A percentile compares a stretch with the other conserved stretches of the same genome.
phyloP scores from a whole-genome alignment of 2,797 vertebrate genomes.

The Cichlasoma orientale region DNA sequence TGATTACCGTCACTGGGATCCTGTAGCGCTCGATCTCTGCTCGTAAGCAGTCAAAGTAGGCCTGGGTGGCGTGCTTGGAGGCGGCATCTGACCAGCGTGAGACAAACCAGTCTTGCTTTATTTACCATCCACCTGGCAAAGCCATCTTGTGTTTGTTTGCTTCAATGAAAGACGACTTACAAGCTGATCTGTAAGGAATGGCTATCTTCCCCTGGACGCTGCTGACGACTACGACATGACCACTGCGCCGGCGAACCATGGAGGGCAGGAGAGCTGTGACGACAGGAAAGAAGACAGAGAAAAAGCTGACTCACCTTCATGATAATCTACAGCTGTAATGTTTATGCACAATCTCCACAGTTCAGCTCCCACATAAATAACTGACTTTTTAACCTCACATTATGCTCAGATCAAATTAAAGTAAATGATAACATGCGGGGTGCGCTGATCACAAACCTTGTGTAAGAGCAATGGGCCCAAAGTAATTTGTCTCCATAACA shows the following conservation, averaged over 20 bases:
- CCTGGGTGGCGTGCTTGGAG: conserved; percentile 95
- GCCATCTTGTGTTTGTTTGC: not conserved
- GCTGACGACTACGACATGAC: conserved; percentile 92
- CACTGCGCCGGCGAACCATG: conserved; percentile 87
- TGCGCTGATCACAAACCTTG: conserved; percentile 85
- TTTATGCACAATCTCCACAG: too few relatives aligned
- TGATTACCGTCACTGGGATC: conserved; percentile 89
- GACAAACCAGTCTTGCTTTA: conserved; percentile 3
- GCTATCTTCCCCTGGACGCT: conserved; percentile 95
- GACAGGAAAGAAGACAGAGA: not conserved
- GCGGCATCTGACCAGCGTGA: conserved; percentile 85
- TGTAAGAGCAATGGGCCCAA: conserved; percentile 95
- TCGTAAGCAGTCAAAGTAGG: conserved; percentile 94
- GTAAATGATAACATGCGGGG: not conserved
- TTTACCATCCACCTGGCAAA: not conserved
- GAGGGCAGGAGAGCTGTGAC: conserved; percentile 89
- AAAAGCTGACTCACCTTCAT: not conserved
- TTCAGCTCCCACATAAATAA: not conserved
- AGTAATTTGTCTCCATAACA: conserved; percentile 98
- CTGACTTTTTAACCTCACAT: not conserved
- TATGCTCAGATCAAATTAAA: not conserved
- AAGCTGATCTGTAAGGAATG: conserved; percentile 94
- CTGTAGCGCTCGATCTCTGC: conserved; percentile 86
- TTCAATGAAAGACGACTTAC: conserved; percentile 79
- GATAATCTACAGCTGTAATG: not conserved